These are phyloP conservation scores for Bovichtus variegatus DNA, from an alignment of 2,797 vertebrate genomes.

Conservation along the genomic window DNA sequence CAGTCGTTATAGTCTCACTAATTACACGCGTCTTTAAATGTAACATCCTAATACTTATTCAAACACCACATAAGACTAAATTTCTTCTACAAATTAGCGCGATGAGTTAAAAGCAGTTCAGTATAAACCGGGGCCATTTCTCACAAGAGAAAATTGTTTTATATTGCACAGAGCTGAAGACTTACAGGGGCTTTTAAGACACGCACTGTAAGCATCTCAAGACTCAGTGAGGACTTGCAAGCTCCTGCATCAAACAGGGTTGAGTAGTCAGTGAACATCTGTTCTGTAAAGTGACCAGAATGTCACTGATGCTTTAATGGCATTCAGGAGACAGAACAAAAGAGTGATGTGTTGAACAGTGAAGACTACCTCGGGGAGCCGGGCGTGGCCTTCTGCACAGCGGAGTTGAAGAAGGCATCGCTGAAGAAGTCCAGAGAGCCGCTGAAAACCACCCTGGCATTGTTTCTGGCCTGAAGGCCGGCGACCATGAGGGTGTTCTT, in stretches of 20 bases:
- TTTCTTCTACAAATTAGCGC: not conserved
- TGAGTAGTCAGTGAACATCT: not conserved
- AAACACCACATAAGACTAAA: not conserved
- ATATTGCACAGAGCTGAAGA: too few relatives aligned
- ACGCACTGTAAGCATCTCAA: not conserved
- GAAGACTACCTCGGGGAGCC: slow-evolving; percentile 89
- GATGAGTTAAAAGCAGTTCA: too few relatives aligned
- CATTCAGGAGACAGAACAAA: not conserved
- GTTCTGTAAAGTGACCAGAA: not conserved
- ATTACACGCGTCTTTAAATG: not conserved
- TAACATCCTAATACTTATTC: not conserved
- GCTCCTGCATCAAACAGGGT: not conserved
- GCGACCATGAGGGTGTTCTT: slow-evolving; percentile 98
- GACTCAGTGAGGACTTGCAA: not conserved
- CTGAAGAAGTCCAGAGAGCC: slow-evolving; percentile 98
- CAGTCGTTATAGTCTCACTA: not conserved
- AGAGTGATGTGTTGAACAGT: not conserved
- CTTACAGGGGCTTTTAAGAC: not conserved
- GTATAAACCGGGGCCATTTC: too few relatives aligned
- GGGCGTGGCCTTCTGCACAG: slow-evolving; percentile 92
- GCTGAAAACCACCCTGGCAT: slow-evolving; percentile 95
- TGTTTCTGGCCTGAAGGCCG: slow-evolving; percentile 97
- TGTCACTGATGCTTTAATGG: not conserved
- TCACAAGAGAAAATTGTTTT: too few relatives aligned
- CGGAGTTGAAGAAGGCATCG: slow-evolving; percentile 94